phyloP scores from a whole-genome alignment of 2,888 invertebrate species.

The Cryptocheilus praepositus region DNA sequence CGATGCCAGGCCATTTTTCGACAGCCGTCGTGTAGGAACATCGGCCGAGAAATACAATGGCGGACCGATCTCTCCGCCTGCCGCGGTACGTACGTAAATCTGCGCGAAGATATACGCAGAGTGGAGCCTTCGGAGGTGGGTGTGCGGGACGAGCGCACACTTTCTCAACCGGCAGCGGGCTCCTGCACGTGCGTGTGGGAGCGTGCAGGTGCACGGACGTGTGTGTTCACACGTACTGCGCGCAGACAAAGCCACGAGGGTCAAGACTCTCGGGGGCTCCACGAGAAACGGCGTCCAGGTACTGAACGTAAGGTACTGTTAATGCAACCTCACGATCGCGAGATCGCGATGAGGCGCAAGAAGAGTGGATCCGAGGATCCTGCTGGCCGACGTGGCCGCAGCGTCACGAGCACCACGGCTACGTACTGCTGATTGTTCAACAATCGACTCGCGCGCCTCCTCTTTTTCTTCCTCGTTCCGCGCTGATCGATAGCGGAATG shows the following conservation, averaged over 20 bases:
- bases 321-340: constrained; percentile 63
- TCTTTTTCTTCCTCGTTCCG: background rate
- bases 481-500: constrained; percentile 13
- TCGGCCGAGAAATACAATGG: constrained; percentile 1
- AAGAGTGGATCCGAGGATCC: constrained; percentile 39
- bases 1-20: no score
- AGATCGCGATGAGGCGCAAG: constrained; percentile 55
- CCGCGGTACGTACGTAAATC: constrained; percentile 31
- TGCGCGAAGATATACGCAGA: constrained; percentile 16
- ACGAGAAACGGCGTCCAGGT: constrained; percentile 38
- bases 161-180: background rate
- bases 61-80: constrained; percentile 5
- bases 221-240: constrained; percentile 11
- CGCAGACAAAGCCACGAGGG: constrained; percentile 33
- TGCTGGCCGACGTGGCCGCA: constrained; percentile 28
- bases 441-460: constrained; percentile 27
- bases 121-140: constrained; percentile 3
- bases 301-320: constrained; percentile 50
- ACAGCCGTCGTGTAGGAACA: no score
- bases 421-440: constrained; percentile 34
- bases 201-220: constrained; percentile 16
- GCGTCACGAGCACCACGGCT: constrained; percentile 49
- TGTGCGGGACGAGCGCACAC: background rate
- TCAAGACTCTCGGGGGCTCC: constrained; percentile 40
- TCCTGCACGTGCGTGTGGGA: background rate